Base-by-base conservation (phyloP, 2,797 vertebrate genomes). In the Parambassis ranga region DNA sequence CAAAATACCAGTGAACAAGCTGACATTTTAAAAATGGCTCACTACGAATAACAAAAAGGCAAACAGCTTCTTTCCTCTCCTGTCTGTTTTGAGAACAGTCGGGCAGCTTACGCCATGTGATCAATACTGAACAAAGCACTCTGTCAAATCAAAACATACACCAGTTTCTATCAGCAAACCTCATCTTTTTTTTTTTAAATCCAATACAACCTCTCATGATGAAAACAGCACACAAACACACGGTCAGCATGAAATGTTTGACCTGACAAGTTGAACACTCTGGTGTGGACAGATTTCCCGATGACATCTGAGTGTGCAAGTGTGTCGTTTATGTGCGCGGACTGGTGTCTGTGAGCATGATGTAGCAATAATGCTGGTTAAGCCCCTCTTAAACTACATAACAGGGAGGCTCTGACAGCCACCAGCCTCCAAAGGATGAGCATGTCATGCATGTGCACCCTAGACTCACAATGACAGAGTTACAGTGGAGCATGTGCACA, bases 331-430 rank as follows among this genome's bases (percentile, higher is more conserved):
- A n/a, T 32, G 60, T 64, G 62, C 71, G 73, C 49, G 71, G 66
- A 69, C 70, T 66, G 59, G 48, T 60, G 69, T 64, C 48, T 60
- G 57, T 58, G 77, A 22, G 50, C 53, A 59, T 64, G 61, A 77
- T 68, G 74, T 19, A 67, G 70, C 79, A 58, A 77, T 74, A 65
- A 76, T 77, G 65, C 81, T 59, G 60, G 52, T 59, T 79, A 79
- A 84, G 78, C 78, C 82, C 73, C 67, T 81, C 69, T 81, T 72
- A 77, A 75, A 81, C 72, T 63, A 48, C 65, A 51, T 57, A 68
- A 69, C 62, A 20, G 64, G 14, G 48, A 63, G 60, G 81, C 44
- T 71, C 43, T 75, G 79, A 78, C 66, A 67, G 71, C 49, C 55
- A 20, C 23, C 38, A 7, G 59, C 77, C 68, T 73, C 61, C 15